Evolutionary conservation across 2,797 vertebrate genomes (phyloP), one percentile per base, ranked within the genome.

Genomic region (Otus scops): DNA sequence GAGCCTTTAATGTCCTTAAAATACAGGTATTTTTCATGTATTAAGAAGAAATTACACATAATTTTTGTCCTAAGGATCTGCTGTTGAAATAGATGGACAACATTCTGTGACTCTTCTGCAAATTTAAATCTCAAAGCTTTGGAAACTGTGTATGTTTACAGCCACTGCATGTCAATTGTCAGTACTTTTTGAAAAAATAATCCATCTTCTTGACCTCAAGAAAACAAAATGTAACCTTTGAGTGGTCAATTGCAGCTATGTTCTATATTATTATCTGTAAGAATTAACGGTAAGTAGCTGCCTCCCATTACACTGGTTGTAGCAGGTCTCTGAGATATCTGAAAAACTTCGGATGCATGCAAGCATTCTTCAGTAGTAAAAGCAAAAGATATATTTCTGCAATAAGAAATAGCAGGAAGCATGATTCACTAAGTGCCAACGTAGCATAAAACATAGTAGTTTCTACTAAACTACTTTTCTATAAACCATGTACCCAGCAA

Each of bases 31-130:
- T 93, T 95, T 91, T 94, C 83, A 51, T 16, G 54, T 63, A 38
- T 54, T 85, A 39, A 74, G 71, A 93, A 93, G 81, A 93, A 96
- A 95, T 91, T 88, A 13, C 50, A 75, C 43, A 26, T 83, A 71
- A 83, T 74, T 92, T 94, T 88, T 91, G 47, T 93, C 65, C 88
- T 93, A 79, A 93, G 64, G 75, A 32, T 77, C 71, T 59, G 64
- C 43, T 59, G 34, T 65, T 91, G 53, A 80, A 95, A 80, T 32
- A 93, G 68, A 85, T 2, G 32, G 81, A 89, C 50, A 82, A 53
- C 64, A 81, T 39, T 50, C 53, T 68, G 45, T 22, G 60, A 74
- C 39, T 61, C 81, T 89, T 89, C 88, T 12, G 48, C 39, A 95
- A 84, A 89, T 54, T 82, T 68, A 63, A 68, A 84, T 81, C 85